Conservation (phyloP, 2,797 vertebrate genomes). For the Mus minutoides region DNA sequence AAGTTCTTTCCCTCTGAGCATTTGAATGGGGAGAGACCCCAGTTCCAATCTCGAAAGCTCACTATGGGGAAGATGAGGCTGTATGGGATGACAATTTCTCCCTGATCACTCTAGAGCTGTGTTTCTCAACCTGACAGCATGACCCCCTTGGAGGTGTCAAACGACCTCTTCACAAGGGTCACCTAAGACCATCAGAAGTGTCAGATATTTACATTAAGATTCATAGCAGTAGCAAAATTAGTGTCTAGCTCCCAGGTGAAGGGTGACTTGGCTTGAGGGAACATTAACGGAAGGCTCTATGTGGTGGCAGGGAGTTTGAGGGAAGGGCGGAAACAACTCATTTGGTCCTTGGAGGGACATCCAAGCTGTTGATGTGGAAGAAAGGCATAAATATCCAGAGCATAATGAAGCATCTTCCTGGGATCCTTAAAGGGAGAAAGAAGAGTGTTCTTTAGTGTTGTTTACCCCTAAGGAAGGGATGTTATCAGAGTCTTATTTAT, state of each 20-base stretch:
- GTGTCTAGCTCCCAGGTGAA: not conserved
- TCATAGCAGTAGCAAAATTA: not conserved
- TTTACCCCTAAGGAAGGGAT: not conserved
- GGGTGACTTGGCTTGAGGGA: rapidly evolving
- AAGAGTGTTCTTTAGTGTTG: not conserved
- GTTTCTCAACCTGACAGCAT: not conserved
- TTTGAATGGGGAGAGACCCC: not conserved
- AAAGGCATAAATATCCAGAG: rapidly evolving
- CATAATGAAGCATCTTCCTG: rapidly evolving
- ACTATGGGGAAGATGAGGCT: rapidly evolving
- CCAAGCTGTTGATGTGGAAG: not conserved
- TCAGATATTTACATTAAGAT: not conserved
- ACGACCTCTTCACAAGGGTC: not conserved
- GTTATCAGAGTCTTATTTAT: not conserved
- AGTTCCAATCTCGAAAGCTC: rapidly evolving
- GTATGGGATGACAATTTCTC: too few relatives aligned
- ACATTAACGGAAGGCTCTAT: rapidly evolving
- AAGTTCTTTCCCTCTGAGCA: not conserved
- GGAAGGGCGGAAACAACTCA: too few relatives aligned
- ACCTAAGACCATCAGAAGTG: not conserved
- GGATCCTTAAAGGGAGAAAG: not conserved
- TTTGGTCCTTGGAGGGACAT: not conserved
- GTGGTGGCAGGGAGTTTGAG: too few relatives aligned
- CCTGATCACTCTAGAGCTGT: not conserved
- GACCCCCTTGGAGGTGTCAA: not conserved